phyloP scores from a whole-genome alignment of 2,888 invertebrate genomes.

The Cinara cedri region DNA sequence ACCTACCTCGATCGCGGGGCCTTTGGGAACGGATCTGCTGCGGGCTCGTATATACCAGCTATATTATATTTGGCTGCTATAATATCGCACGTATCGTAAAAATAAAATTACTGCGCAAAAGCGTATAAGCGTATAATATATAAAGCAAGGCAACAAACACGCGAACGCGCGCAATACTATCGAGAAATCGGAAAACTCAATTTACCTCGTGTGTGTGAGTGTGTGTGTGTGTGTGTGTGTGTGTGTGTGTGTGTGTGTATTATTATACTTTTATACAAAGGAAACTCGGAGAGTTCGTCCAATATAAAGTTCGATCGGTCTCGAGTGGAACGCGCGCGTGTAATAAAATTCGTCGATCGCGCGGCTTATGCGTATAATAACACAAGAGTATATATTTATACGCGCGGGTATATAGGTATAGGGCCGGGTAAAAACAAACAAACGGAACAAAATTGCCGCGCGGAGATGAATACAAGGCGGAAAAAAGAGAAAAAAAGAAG shows the following conservation, averaged over 20 bases:
- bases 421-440: slow-evolving; percentile 16
- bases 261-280: not conserved
- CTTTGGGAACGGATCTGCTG: not conserved
- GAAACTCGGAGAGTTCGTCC: slow-evolving; percentile 30
- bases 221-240: no score
- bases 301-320: slow-evolving; percentile 6
- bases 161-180: not conserved
- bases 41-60: no score
- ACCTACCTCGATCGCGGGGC: no score
- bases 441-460: slow-evolving; percentile 1
- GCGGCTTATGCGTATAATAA: no score
- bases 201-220: slow-evolving; percentile 19
- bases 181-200: slow-evolving; percentile 37
- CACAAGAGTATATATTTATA: no score
- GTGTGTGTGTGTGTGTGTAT: no score
- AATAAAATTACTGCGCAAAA: slow-evolving; percentile 31
- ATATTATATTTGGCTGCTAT: no score
- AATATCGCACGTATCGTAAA: slow-evolving; percentile 12
- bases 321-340: slow-evolving; percentile 2
- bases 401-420: no score
- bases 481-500: not conserved
- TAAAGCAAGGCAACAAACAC: no score
- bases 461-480: not conserved
- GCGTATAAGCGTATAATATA: no score
- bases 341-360: slow-evolving; percentile 49